A percentile compares a stretch with the other conserved stretches of the same genome.
phyloP scores from a whole-genome alignment of 2,888 invertebrate species.

The Sarcophaga carnaria region DNA sequence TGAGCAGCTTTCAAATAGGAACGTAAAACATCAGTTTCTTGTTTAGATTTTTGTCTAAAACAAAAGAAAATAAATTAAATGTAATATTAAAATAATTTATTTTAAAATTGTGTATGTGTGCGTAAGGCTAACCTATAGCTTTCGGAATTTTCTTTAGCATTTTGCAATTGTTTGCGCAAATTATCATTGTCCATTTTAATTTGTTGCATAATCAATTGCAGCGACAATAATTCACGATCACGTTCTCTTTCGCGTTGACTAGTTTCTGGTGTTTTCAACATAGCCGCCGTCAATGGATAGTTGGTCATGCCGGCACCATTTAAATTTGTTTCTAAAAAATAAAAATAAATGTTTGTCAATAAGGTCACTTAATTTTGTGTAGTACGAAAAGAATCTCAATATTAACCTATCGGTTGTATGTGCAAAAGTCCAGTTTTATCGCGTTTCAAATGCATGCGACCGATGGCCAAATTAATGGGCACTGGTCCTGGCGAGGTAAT shows the following conservation, averaged over 20 bases:
- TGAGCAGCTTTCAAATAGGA: constrained; percentile 87
- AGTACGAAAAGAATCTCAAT: background rate
- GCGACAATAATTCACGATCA: constrained; percentile 82
- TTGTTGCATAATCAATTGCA: constrained; percentile 83
- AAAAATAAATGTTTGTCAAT: background rate
- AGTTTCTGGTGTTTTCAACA: constrained; percentile 49
- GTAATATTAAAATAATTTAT: background rate
- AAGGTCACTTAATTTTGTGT: background rate
- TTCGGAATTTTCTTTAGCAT: constrained; percentile 82
- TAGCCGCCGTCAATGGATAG: constrained; percentile 67
- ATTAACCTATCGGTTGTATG: constrained; percentile 84
- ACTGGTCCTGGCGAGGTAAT: constrained; percentile 92
- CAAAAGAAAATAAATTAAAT: constrained; percentile 8
- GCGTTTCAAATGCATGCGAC: constrained; percentile 87
- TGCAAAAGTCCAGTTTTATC: constrained; percentile 89
- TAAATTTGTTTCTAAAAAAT: constrained; percentile 69
- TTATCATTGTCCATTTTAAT: constrained; percentile 86
- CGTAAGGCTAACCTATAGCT: constrained; percentile 82
- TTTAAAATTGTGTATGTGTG: background rate
- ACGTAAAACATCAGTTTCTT: constrained; percentile 85
- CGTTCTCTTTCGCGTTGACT: constrained; percentile 76
- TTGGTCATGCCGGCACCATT: constrained; percentile 70
- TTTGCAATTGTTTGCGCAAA: constrained; percentile 84
- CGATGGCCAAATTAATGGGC: constrained; percentile 89
- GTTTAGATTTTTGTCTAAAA: constrained; percentile 80